These are phyloP conservation scores for Aphidoletes aphidimyza DNA, from an alignment of 2,888 invertebrate species.

Conservation along the genomic window DNA sequence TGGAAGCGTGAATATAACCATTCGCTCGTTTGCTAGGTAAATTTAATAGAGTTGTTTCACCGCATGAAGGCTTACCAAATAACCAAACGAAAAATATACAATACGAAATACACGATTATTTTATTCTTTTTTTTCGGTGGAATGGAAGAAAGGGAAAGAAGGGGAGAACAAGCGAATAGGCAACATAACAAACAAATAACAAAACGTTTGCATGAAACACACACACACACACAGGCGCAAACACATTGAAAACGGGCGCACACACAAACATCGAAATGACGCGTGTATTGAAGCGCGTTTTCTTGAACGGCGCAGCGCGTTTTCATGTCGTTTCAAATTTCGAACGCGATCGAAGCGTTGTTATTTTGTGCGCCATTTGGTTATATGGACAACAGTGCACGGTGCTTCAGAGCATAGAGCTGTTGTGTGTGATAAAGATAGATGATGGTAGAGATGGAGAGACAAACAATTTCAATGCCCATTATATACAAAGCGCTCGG, in stretches of 20 bases:
- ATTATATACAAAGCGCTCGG: constrained; percentile 28
- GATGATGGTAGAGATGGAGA: background rate
- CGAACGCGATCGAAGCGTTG: constrained; percentile 19
- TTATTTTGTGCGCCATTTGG: constrained; percentile 21
- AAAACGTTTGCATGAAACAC: constrained; percentile 30
- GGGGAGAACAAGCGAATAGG: constrained; percentile 33
- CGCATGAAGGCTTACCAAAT: constrained; percentile 45
- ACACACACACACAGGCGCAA: too few species aligned
- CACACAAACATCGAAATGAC: background rate
- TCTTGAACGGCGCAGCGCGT: background rate
- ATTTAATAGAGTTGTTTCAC: constrained; percentile 47
- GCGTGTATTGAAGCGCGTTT: background rate
- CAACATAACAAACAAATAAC: constrained; percentile 43
- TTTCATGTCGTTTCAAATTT: background rate
- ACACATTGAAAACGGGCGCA: background rate
- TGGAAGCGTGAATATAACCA: background rate
- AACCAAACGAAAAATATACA: constrained; percentile 12
- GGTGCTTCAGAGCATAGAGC: background rate
- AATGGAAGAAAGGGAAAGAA: constrained; percentile 34
- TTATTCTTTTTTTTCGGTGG: too few species aligned
- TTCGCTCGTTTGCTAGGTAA: background rate
- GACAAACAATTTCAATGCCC: constrained; percentile 7
- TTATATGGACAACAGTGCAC: background rate
- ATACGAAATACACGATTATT: background rate
- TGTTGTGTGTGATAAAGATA: background rate